Conservation (phyloP, 2,113 vertebrate genomes). For the Macquaria ambigua region DNA sequence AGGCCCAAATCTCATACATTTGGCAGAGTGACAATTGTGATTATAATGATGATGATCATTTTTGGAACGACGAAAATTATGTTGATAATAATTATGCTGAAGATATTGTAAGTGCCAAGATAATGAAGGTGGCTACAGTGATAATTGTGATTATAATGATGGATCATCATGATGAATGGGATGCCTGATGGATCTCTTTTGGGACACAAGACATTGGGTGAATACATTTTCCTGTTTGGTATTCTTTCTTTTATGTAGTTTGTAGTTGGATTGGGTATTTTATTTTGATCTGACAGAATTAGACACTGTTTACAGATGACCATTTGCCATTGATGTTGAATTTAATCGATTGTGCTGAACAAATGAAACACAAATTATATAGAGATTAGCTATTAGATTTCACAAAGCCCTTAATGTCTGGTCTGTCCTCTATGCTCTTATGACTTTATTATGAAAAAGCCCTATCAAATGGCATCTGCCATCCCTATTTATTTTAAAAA, state of each 20-base stretch:
- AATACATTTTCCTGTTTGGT: conserved; percentile 8
- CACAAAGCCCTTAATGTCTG: neutral
- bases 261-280: neutral
- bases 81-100: neutral
- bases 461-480: neutral
- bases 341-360: conserved; percentile 9
- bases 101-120: neutral
- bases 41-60: neutral
- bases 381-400: neutral
- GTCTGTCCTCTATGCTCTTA: neutral
- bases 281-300: neutral
- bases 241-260: neutral
- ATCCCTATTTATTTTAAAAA: neutral
- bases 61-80: neutral
- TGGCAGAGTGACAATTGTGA: neutral
- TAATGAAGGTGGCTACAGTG: neutral
- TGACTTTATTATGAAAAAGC: neutral
- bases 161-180: neutral
- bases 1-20: neutral
- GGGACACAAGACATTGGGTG: neutral
- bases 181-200: neutral
- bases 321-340: neutral
- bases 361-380: neutral
- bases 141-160: neutral
- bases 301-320: neutral